Evolutionary conservation across 2,113 vertebrate genomes (phyloP).

Genomic region (Hippocampus zosterae): DNA sequence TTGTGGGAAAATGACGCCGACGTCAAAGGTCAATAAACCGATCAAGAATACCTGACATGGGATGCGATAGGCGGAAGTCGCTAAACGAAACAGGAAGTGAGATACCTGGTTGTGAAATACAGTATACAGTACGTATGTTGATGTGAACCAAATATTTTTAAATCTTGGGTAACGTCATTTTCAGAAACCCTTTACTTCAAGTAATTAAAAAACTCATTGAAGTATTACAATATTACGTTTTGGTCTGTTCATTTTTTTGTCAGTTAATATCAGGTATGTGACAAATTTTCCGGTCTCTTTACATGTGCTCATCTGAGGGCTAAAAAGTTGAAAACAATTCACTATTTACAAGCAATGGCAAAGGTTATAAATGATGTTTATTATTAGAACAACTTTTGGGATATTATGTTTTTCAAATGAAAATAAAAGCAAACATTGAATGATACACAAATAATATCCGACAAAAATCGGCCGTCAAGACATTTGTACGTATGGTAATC

Average conservation of each 20-base stretch:
- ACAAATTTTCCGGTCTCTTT: too few relatives aligned
- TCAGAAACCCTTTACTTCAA: neutral
- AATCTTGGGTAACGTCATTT: neutral
- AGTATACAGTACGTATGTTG: constrained; percentile 1
- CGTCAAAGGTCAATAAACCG: constrained; percentile 43
- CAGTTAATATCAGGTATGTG: too few relatives aligned
- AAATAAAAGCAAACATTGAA: constrained; percentile 48
- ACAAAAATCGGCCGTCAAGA: constrained; percentile 11
- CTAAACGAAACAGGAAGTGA: constrained; percentile 1
- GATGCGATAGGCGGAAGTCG: neutral
- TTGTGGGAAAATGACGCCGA: constrained; percentile 72
- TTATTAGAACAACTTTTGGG: constrained; percentile 71
- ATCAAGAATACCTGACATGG: neutral
- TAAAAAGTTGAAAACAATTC: neutral
- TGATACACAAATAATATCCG: constrained; percentile 33
- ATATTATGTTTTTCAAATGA: constrained; percentile 60
- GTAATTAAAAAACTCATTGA: neutral
- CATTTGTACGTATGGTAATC: neutral
- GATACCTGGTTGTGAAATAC: neutral
- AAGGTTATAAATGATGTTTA: constrained; percentile 77
- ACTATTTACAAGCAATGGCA: constrained; percentile 12
- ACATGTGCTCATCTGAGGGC: too few relatives aligned
- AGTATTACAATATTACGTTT: too few relatives aligned
- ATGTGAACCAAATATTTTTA: neutral
- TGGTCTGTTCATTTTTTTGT: too few relatives aligned